phyloP scores from a whole-genome alignment of 1,140 invertebrate genomes.

The Rhizoglyphus robini region DNA sequence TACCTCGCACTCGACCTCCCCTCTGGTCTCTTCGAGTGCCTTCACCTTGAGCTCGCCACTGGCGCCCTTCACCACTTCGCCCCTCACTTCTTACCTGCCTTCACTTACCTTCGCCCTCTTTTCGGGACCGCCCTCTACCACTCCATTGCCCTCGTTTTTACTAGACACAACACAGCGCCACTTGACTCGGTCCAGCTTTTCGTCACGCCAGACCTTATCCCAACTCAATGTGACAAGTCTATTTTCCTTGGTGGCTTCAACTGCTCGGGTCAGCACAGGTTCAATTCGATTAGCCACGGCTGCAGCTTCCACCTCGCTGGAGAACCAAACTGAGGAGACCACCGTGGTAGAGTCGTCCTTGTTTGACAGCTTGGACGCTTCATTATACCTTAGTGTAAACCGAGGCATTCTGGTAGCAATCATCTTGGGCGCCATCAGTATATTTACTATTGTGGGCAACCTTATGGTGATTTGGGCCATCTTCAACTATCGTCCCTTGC shows the following conservation, averaged over 20 bases:
- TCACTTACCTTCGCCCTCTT: background rate
- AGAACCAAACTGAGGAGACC: background rate
- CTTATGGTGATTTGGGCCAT: constrained; percentile 88
- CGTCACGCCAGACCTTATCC: background rate
- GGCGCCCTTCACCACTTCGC: background rate
- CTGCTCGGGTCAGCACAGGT: background rate
- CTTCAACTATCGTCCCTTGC: constrained; percentile 84
- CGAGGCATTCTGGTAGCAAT: constrained; percentile 26
- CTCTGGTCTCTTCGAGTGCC: background rate
- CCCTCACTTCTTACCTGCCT: background rate
- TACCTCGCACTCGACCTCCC: no score
- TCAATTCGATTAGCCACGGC: background rate
- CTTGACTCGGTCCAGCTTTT: background rate
- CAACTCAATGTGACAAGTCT: background rate
- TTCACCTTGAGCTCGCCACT: background rate
- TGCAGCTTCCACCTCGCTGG: background rate
- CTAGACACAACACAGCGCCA: no score
- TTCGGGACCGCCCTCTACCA: background rate
- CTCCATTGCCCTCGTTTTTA: no score
- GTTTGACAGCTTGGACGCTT: background rate
- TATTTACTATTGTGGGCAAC: constrained; percentile 85
- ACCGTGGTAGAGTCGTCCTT: no score
- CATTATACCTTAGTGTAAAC: background rate
- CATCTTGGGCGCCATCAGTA: constrained; percentile 45
- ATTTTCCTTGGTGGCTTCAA: background rate